These are phyloP conservation scores for Perodicticus potto DNA, from an alignment of 2,797 vertebrate genomes.

Conservation along the genomic window DNA sequence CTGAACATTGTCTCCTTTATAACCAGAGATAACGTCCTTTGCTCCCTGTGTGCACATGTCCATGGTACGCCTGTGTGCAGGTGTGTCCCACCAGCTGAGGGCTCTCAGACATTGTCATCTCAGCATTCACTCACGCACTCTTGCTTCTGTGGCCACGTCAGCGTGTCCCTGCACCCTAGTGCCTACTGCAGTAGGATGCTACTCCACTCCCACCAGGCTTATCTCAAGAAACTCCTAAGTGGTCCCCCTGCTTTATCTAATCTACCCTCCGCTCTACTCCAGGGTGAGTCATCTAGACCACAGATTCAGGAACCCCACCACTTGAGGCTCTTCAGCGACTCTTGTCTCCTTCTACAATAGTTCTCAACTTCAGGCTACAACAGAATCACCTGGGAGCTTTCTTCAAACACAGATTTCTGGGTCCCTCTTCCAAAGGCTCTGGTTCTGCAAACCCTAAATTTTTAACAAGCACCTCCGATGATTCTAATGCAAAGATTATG, in stretches of 20 bases:
- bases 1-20: background rate
- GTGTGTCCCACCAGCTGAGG: too few relatives aligned
- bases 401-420: background rate
- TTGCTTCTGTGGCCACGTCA: background rate
- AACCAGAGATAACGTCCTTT: background rate
- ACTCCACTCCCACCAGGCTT: conserved; percentile 5
- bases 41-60: background rate
- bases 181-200: background rate
- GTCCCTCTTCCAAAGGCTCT: background rate
- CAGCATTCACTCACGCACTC: background rate
- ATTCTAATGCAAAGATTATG: background rate
- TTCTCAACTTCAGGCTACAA: background rate
- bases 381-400: background rate
- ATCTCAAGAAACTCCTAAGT: conserved; percentile 36
- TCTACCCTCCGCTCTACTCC: background rate
- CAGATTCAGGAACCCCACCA: background rate
- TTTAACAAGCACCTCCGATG: background rate
- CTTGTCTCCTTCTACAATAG: background rate
- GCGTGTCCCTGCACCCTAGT: background rate
- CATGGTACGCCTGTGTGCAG: too few relatives aligned
- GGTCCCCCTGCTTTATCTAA: background rate
- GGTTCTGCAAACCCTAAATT: background rate
- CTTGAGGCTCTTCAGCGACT: conserved; percentile 7
- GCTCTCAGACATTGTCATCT: background rate
- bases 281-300: background rate